Conservation (phyloP, 2,113 vertebrate species). For the Rafetus swinhoei region DNA sequence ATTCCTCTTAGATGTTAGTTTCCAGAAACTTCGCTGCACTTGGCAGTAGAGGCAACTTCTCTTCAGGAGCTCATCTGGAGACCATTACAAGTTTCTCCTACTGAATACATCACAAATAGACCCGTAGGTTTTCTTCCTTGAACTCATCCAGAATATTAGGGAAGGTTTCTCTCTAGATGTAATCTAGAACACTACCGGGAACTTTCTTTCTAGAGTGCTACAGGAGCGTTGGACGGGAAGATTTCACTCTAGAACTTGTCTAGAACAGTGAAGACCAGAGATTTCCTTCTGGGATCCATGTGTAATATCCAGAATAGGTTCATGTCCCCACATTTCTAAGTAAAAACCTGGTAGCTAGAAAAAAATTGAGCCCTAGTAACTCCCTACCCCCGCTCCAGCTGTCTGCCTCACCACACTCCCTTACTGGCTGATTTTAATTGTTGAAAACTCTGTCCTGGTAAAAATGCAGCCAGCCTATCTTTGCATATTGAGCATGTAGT, state of each 20-base stretch:
- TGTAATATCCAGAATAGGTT: not conserved
- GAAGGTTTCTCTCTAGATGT: not conserved
- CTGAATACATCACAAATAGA: not conserved
- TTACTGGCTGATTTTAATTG: not conserved
- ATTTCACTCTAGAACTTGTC: not conserved
- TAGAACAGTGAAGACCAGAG: not conserved
- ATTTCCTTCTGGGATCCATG: not conserved
- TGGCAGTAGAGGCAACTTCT: not conserved
- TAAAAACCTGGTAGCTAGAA: not conserved
- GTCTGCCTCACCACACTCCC: not conserved
- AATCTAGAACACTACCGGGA: not conserved
- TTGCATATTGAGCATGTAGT: not conserved
- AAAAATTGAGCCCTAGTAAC: not conserved
- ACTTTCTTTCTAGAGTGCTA: not conserved
- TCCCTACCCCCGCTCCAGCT: fast-evolving
- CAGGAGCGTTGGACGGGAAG: not conserved
- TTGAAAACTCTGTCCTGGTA: not conserved
- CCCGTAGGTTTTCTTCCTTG: not conserved
- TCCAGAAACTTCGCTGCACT: not conserved
- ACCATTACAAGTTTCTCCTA: not conserved
- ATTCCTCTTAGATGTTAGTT: not conserved
- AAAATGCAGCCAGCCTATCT: not conserved
- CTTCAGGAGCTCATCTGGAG: not conserved
- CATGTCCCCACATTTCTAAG: not conserved
- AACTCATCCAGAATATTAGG: not conserved